Conservation (phyloP, 1,140 invertebrate species). For the Saxidomus purpurata region DNA sequence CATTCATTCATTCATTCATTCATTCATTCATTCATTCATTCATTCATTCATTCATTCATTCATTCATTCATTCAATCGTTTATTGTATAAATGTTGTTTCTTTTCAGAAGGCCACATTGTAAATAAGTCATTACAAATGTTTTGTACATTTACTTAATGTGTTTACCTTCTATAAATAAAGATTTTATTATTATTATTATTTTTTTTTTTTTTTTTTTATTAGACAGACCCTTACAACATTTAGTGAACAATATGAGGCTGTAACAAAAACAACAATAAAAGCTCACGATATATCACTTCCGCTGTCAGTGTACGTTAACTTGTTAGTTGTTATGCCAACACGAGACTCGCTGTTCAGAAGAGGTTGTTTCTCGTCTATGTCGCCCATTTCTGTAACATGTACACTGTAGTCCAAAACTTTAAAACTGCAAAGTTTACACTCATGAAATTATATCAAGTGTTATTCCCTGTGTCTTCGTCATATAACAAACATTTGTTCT, state of each 20-base stretch:
- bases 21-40: conserved; percentile 42
- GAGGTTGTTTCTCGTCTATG: conserved; percentile 7
- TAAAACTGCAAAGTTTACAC: no score
- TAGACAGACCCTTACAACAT: neutral
- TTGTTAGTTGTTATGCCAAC: neutral
- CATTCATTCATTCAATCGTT: no score
- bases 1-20: neutral
- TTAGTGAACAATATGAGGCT: no score
- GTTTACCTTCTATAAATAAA: no score
- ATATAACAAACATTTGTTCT: no score
- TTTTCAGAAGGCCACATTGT: no score
- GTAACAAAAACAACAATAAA: neutral
- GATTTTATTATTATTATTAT: neutral
- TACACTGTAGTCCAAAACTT: no score
- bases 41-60: neutral
- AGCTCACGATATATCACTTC: neutral
- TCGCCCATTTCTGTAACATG: neutral
- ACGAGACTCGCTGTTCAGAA: neutral
- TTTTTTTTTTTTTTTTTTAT: neutral
- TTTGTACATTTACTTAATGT: no score
- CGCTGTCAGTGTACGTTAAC: neutral
- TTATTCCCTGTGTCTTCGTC: no score
- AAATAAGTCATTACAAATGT: neutral
- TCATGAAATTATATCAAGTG: no score
- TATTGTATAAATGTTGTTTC: no score